Conservation (phyloP, 2,113 vertebrate species). For the Emydocephalus ijimae region DNA sequence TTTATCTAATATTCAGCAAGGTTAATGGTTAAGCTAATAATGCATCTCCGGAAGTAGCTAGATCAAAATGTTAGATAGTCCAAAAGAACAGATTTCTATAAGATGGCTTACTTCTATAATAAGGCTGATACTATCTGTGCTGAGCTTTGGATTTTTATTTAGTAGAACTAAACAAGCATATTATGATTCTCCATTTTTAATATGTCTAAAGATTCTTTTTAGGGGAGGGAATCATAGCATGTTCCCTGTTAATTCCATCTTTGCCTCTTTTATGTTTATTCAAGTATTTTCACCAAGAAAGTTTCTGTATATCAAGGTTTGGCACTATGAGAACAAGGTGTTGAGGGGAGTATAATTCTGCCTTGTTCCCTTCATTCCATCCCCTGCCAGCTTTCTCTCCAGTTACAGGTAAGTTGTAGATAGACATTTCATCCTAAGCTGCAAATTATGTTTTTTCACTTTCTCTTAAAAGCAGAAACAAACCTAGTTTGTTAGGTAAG, state of each 20-base stretch:
- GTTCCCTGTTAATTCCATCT: neutral
- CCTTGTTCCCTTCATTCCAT: neutral
- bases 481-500: neutral
- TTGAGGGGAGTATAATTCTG: neutral
- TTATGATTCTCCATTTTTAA: neutral
- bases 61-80: conserved; percentile 30
- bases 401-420: neutral
- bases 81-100: neutral
- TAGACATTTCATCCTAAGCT: neutral
- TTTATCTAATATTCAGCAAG: conserved; percentile 60
- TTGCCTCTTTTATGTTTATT: neutral
- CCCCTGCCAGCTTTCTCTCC: neutral
- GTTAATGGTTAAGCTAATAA: conserved; percentile 51
- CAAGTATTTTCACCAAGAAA: neutral
- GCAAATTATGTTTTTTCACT: neutral
- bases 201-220: neutral
- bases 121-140: neutral
- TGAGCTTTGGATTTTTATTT: neutral
- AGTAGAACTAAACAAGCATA: neutral
- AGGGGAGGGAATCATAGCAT: neutral
- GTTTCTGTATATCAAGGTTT: neutral
- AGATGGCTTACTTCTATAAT: neutral
- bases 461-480: neutral
- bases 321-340: neutral
- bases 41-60: conserved; percentile 52